Base-by-base conservation (phyloP, 2,113 vertebrate genomes). In the Labeo catla region DNA sequence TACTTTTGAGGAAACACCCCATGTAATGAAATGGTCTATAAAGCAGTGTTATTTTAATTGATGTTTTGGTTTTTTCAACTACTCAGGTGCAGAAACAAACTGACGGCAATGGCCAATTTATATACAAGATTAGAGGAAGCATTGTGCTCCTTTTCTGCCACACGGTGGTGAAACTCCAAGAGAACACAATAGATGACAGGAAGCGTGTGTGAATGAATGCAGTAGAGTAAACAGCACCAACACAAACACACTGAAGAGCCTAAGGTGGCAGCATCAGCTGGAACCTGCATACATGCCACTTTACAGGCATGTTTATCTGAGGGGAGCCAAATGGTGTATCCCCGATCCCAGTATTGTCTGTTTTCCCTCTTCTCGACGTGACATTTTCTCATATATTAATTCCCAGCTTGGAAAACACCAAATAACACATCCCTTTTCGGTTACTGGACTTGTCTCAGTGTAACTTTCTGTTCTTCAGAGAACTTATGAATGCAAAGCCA, bases 241-340 rank as follows among this genome's bases (percentile, higher is more conserved):
- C 72, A 49, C 72, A 47, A 74, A 74, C 72, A 74, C 72, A 23
- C 43, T 74, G 39, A 45, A 74, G 11, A 23, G 21, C 72, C 45
- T 74, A 45, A 74, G 45, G 72, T 74, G 72, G 16, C n/a, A 49
- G 45, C 72, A 74, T 76, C 45, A 50, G 45, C 45, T 76, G 45
- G 21, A 76, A 76, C 6, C 73, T 50, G 45, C n/a, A 49, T n/a
- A 50, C 45, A 76, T 23, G 45, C 10, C 45, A 15, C 45, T 50
- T 76, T 76, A 76, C n/a, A 28, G 11, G 21, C 45, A 49, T 76
- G 72, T 74, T 23, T 49, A 23, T 74, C 45, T 6, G 2, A 49
- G 45, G 73, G 43, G 12, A 23, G 6, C n/a, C n/a, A 74, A 74
- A 49, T 28, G 45, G 11, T 49, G 11, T 23, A 47, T 74, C 45